A percentile compares a stretch with the other conserved stretches of the same genome.
phyloP scores from a whole-genome alignment of 2,888 invertebrate genomes.

The Lithophane ornitopus region DNA sequence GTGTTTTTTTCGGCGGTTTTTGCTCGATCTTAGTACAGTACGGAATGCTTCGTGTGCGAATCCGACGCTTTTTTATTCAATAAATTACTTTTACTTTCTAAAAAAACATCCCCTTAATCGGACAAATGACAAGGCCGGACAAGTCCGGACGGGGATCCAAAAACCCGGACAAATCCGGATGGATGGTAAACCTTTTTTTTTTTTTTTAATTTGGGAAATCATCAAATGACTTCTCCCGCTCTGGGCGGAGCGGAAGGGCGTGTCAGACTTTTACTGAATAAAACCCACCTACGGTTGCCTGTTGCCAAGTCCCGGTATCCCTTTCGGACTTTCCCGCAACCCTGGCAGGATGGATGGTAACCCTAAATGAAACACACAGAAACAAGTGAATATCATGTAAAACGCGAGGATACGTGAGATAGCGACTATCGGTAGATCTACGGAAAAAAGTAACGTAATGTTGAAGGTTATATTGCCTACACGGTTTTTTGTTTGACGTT shows the following conservation, averaged over 20 bases:
- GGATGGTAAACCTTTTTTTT: neutral
- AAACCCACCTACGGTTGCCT: too few species aligned
- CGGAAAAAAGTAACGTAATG: slow-evolving; percentile 5
- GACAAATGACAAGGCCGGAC: neutral
- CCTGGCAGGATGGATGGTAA: neutral
- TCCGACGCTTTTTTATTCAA: too few species aligned
- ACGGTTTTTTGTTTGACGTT: slow-evolving; percentile 12
- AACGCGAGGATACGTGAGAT: slow-evolving; percentile 17
- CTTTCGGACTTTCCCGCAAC: too few species aligned
- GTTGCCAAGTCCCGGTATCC: too few species aligned
- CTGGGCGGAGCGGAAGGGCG: too few species aligned
- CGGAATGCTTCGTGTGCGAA: too few species aligned
- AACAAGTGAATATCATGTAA: slow-evolving; percentile 50
- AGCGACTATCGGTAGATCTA: slow-evolving; percentile 23
- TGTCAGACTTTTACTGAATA: too few species aligned
- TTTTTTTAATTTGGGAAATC: too few species aligned
- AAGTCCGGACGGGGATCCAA: neutral
- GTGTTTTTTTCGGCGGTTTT: too few species aligned
- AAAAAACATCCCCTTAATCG: neutral
- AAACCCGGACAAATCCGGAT: neutral
- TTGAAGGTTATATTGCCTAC: neutral
- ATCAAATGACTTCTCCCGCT: too few species aligned
- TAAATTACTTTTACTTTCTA: neutral
- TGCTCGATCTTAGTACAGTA: too few species aligned
- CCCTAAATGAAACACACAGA: neutral